Percentiles rank a stretch among this genome's conserved stretches.
Evolutionary conservation across 2,113 vertebrate genomes (phyloP).

Genomic region (Muntiacus reevesi): DNA sequence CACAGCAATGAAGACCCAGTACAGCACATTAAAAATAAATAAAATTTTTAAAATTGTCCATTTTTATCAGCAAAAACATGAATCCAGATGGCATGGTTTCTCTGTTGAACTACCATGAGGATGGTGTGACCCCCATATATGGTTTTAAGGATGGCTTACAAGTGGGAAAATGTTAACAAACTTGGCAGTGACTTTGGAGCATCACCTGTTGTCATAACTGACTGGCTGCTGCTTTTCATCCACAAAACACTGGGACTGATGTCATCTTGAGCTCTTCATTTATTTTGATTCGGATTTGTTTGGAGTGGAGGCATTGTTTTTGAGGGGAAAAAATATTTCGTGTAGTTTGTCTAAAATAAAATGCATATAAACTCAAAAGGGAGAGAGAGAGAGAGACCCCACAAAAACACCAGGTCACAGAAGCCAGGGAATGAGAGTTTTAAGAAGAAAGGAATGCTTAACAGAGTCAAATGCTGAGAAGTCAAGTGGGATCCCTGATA

Average conservation of each 20-base stretch:
- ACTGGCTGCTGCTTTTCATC: conserved; percentile 81
- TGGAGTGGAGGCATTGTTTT: conserved; percentile 85
- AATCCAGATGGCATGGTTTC: conserved; percentile 88
- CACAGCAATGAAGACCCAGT: background rate
- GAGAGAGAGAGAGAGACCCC: background rate
- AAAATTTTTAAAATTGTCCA: conserved; percentile 38
- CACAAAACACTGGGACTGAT: conserved; percentile 80
- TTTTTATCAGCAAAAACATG: conserved; percentile 90
- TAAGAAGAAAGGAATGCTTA: background rate
- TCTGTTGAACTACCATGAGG: conserved; percentile 92
- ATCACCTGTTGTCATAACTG: conserved; percentile 77
- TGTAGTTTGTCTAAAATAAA: conserved; percentile 87
- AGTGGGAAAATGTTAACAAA: conserved; percentile 90
- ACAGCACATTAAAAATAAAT: background rate
- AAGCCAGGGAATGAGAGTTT: background rate
- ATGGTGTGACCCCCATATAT: conserved; percentile 87
- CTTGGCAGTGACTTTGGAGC: conserved; percentile 66
- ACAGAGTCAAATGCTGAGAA: background rate
- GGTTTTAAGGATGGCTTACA: conserved; percentile 92
- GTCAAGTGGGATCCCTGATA: background rate
- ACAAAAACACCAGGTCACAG: background rate
- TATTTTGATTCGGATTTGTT: conserved; percentile 82
- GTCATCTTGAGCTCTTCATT: conserved; percentile 80
- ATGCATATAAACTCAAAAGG: conserved; percentile 78
- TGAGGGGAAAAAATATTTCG: conserved; percentile 77